Evolutionary conservation across 2,113 vertebrate genomes (phyloP).

Genomic region (Glaucidium brasilianum): DNA sequence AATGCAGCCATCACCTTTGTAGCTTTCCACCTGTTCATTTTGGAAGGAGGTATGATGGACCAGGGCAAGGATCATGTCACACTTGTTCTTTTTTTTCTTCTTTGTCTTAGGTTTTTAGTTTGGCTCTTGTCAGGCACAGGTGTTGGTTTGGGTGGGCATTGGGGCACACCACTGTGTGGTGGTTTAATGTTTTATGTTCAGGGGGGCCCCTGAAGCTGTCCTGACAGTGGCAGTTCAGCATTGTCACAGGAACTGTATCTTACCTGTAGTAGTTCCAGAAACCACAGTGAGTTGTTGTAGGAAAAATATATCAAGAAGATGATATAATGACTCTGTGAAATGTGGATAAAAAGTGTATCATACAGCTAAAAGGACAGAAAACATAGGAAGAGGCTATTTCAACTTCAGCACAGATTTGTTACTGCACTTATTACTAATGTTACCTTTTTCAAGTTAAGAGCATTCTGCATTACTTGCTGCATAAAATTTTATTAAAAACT

Average conservation of each 20-base stretch:
- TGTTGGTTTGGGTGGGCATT: neutral
- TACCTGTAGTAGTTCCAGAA: neutral
- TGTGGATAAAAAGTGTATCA: neutral
- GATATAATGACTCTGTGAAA: neutral
- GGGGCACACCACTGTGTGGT: neutral
- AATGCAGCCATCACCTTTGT: neutral
- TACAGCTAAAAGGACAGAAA: neutral
- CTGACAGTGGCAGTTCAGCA: neutral
- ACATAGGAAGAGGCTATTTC: neutral
- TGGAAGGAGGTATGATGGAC: neutral
- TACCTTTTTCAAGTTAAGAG: conserved; percentile 7
- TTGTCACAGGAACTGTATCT: neutral
- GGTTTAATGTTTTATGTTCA: neutral
- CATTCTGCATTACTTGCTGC: conserved; percentile 1
- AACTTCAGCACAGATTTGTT: neutral
- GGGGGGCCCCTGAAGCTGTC: neutral
- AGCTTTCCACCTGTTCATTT: neutral
- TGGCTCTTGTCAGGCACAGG: neutral
- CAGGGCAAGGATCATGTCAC: neutral
- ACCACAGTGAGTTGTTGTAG: neutral
- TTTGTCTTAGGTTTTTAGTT: neutral
- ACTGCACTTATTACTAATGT: neutral
- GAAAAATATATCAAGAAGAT: neutral
- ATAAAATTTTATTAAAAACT: conserved; percentile 37
- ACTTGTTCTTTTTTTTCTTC: neutral